Evolutionary conservation across 2,888 invertebrate genomes (phyloP).

Genomic region (Aphodius sticticus): DNA sequence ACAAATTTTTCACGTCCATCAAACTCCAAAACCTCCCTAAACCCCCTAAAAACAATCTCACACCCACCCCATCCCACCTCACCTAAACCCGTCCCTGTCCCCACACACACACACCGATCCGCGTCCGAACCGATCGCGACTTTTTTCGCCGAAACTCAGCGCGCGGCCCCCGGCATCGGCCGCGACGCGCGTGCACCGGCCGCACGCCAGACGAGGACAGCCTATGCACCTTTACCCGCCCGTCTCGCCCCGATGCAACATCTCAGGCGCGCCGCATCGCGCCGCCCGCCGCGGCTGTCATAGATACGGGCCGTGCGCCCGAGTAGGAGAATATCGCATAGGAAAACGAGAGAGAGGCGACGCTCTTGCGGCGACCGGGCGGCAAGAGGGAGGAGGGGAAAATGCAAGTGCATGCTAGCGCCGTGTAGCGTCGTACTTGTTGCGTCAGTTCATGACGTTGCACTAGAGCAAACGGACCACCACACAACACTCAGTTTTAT

Average conservation of each 20-base stretch:
- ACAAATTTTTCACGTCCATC: no score
- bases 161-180: background rate
- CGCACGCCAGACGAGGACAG: conserved; percentile 35
- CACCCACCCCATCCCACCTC: no score
- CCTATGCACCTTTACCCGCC: background rate
- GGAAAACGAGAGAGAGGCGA: background rate
- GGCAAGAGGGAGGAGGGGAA: conserved; percentile 52
- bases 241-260: conserved; percentile 40
- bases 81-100: no score
- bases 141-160: conserved; percentile 22
- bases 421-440: conserved; percentile 63
- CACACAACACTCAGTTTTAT: conserved; percentile 12
- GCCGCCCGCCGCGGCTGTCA: conserved; percentile 38
- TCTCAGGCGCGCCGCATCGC: conserved; percentile 45
- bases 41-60: no score
- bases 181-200: conserved; percentile 27
- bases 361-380: conserved; percentile 27
- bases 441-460: conserved; percentile 60
- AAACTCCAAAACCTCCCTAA: no score
- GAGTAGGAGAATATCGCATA: conserved; percentile 48
- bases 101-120: no score
- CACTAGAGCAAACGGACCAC: conserved; percentile 47
- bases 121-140: conserved; percentile 5
- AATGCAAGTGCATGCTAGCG: conserved; percentile 62
- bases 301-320: conserved; percentile 44